Evolutionary conservation across 2,113 vertebrate genomes (phyloP), one percentile per base, ranked within the genome.

Genomic region (Nothobranchius kuhntae): DNA sequence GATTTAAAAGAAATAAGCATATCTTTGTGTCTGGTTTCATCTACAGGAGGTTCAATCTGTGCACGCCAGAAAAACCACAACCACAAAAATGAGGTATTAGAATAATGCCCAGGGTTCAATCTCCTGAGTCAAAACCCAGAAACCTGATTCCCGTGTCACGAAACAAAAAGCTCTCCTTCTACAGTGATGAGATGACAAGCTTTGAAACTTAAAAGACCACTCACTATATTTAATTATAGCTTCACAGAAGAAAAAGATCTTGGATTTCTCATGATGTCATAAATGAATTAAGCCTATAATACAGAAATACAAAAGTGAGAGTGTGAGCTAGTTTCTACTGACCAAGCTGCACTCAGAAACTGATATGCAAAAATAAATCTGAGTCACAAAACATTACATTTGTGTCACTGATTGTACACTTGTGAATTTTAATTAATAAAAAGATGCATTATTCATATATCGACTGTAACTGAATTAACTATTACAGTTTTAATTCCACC

Each of bases 301-400:
- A 70, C 61, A 74, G 36, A 56, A 67, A 62, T 68, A 80, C 62
- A 77, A 50, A 45, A 47, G 54, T 65, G 68, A 75, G 82, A 72
- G 75, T 65, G 65, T 75, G 62, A 71, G 68, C 72, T 83, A 68
- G 51, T 52, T 74, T 81, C 79, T 71, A 75, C 26, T 1, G 54
- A 70, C n/a, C 67, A 61, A 86, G 82, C 78, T 86, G 85, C 83
- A 82, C 80, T 85, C 54, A 71, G 66, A 68, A 71, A 82, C 73
- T 61, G 80, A 85, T 83, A 87, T 84, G 74, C 77, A 84, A 85
- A 86, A 77, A 1, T 57, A 56, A 21, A 21, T 21, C 21, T 21
- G 21, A 21, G 21, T 21, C 21, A 21, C 21, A 58, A 68, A 75
- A 75, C 64, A 38, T 71, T 65, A 61, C 61, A 73, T 71, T 61